Conservation (phyloP, 2,888 invertebrate species). For the Sarcophaga variegata region DNA sequence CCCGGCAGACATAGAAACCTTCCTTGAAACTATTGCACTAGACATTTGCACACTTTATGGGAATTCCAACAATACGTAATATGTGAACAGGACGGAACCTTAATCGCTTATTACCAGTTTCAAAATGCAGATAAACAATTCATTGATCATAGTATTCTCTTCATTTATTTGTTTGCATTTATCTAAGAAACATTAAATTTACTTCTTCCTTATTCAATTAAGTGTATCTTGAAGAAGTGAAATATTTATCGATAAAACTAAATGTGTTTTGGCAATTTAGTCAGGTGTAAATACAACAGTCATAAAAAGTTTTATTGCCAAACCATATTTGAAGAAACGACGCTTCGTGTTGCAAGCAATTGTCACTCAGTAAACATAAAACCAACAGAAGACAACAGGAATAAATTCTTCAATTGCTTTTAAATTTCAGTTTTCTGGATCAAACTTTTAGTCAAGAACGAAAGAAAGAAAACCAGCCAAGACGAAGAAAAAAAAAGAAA, state of each 20-base stretch:
- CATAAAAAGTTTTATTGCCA: constrained; percentile 35
- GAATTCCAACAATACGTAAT: too few species aligned
- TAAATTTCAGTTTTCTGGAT: neutral
- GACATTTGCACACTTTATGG: too few species aligned
- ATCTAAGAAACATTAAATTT: neutral
- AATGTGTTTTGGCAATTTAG: constrained; percentile 48
- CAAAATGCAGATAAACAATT: too few species aligned
- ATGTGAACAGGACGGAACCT: too few species aligned
- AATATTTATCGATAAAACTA: neutral
- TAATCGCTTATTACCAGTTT: too few species aligned
- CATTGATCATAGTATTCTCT: too few species aligned
- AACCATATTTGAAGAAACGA: constrained; percentile 8
- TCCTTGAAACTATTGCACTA: too few species aligned
- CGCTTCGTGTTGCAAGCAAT: constrained; percentile 58
- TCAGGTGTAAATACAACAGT: constrained; percentile 43
- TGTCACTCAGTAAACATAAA: constrained; percentile 67
- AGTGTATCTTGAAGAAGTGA: too few species aligned
- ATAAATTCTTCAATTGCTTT: constrained; percentile 30
- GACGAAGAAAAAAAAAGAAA: constrained; percentile 48
- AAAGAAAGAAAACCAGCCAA: neutral
- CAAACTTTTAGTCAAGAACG: constrained; percentile 1
- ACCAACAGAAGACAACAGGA: constrained; percentile 45
- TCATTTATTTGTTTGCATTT: too few species aligned
- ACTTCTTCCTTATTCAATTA: too few species aligned
- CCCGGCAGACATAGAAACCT: too few species aligned